Evolutionary conservation across 1,140 invertebrate species (phyloP).

Genomic region (Battus philenor): DNA sequence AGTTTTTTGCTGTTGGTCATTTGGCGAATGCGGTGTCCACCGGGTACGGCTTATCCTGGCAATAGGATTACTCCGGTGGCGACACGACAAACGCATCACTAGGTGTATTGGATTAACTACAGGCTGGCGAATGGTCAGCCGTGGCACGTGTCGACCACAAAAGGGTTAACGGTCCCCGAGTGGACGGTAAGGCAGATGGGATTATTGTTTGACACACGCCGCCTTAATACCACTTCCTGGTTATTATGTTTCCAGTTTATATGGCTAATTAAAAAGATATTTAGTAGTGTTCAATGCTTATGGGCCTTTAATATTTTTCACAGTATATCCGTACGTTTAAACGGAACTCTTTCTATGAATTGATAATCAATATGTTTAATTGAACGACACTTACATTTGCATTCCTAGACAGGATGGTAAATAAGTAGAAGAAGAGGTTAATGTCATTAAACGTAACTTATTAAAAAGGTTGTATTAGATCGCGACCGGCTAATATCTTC

Average conservation of each 20-base stretch:
- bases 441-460: too few relatives aligned
- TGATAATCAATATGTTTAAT: too few relatives aligned
- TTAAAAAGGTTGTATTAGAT: too few relatives aligned
- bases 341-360: too few relatives aligned
- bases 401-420: too few relatives aligned
- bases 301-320: too few relatives aligned
- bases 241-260: constrained; percentile 21
- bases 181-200: constrained; percentile 22
- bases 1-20: constrained; percentile 31
- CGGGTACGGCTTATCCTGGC: constrained; percentile 44
- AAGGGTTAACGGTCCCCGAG: constrained; percentile 1
- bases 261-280: constrained; percentile 13
- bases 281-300: constrained; percentile 1
- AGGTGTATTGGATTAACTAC: constrained; percentile 45
- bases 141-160: constrained; percentile 23
- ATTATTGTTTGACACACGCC: constrained; percentile 12
- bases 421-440: too few relatives aligned
- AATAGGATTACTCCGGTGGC: constrained; percentile 49
- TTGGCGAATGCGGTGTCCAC: constrained; percentile 21
- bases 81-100: constrained; percentile 53
- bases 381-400: too few relatives aligned
- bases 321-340: too few relatives aligned
- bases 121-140: constrained; percentile 28
- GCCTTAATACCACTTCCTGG: constrained; percentile 21
- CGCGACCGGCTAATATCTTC: too few relatives aligned